A percentile compares a stretch with the other conserved stretches of the same genome.
Conservation (phyloP, 2,797 vertebrate species). For the Onychomys leucogaster region DNA sequence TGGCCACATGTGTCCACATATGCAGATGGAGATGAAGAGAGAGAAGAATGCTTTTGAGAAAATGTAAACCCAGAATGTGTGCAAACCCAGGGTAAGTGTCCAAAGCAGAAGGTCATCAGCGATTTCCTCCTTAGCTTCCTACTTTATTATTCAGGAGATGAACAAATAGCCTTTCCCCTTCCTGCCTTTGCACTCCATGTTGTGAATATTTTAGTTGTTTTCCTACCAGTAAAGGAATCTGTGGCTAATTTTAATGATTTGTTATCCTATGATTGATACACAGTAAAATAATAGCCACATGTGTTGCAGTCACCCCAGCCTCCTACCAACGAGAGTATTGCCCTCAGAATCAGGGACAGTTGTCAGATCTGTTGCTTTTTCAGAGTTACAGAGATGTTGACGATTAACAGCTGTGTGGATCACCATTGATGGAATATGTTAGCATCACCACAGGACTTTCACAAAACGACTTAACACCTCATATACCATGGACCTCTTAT, state of each 20-base stretch:
- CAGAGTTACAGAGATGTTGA: slow-evolving; percentile 79
- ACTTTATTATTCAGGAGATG: background rate
- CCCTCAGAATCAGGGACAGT: slow-evolving; percentile 77
- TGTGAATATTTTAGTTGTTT: background rate
- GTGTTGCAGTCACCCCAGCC: slow-evolving; percentile 29
- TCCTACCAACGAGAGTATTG: slow-evolving; percentile 55
- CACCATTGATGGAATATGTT: slow-evolving; percentile 77
- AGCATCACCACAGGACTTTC: slow-evolving; percentile 78
- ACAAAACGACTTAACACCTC: slow-evolving; percentile 83
- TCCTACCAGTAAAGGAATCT: slow-evolving; percentile 12
- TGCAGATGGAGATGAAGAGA: background rate
- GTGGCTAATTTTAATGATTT: slow-evolving; percentile 45
- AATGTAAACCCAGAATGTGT: background rate
- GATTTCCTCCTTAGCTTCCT: background rate
- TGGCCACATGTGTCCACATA: background rate
- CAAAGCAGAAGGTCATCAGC: background rate
- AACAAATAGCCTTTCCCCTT: background rate
- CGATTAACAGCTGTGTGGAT: slow-evolving; percentile 83
- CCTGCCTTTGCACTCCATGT: background rate
- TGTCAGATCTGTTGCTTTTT: slow-evolving; percentile 58
- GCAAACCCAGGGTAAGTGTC: background rate
- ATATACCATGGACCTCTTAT: slow-evolving; percentile 68
- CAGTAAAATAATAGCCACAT: slow-evolving; percentile 56
- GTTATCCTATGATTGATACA: slow-evolving; percentile 23
- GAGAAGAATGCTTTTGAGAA: background rate